Conservation (phyloP, 2,888 invertebrate species). For the Dasysyrphus tricinctus region DNA sequence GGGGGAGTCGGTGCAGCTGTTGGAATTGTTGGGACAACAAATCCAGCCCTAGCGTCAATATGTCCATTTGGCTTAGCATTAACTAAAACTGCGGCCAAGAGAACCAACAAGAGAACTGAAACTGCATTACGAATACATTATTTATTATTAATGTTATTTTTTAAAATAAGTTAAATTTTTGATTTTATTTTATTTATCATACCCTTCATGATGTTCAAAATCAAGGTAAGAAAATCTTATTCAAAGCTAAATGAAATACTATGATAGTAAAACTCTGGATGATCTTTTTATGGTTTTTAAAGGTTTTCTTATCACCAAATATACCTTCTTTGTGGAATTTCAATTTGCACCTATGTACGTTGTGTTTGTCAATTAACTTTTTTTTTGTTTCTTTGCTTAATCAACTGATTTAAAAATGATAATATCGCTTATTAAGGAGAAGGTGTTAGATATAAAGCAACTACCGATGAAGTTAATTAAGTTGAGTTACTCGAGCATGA, state of each 20-base stretch:
- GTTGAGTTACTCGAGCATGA: too few relatives aligned
- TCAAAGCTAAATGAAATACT: background rate
- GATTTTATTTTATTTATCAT: background rate
- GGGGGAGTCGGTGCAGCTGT: constrained; percentile 39
- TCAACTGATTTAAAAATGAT: background rate
- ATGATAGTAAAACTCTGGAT: background rate
- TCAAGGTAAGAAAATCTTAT: background rate
- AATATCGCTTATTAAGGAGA: background rate
- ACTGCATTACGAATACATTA: background rate
- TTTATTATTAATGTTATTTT: background rate
- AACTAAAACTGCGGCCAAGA: constrained; percentile 16
- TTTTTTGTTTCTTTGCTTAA: background rate
- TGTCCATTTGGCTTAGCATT: background rate
- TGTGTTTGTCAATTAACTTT: background rate
- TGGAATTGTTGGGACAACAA: constrained; percentile 28
- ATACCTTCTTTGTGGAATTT: background rate
- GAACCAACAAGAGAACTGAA: constrained; percentile 5
- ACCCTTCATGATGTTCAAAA: constrained; percentile 6
- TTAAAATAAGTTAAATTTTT: background rate
- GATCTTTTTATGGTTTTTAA: background rate
- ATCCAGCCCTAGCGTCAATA: background rate
- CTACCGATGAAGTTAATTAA: too few relatives aligned
- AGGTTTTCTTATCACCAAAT: background rate
- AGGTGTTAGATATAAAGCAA: too few relatives aligned
- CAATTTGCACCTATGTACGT: background rate